Conservation (phyloP, 2,797 vertebrate genomes). For the Acrocephalus scirpaceus region DNA sequence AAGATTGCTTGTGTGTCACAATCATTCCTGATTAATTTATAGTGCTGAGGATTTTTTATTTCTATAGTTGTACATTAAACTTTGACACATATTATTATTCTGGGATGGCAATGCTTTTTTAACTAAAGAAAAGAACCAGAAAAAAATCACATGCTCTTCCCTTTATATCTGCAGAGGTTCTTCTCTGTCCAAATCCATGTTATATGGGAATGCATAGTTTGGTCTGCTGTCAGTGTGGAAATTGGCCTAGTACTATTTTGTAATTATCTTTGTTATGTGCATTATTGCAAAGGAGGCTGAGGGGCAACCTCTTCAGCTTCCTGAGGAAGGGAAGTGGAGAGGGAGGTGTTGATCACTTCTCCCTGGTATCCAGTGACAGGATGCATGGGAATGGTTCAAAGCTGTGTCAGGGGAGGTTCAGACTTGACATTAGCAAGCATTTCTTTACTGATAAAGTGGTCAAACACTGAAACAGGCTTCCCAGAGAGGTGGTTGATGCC, state of each 20-base stretch:
- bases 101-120: not conserved
- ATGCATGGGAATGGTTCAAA: not conserved
- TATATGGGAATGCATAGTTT: not conserved
- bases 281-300: not conserved
- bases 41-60: no score
- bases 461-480: not conserved
- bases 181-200: not conserved
- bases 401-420: not conserved
- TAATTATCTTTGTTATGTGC: not conserved
- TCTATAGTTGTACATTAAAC: no score
- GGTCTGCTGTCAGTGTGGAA: not conserved
- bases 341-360: not conserved
- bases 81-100: no score
- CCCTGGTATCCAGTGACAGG: not conserved
- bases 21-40: no score
- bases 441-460: not conserved
- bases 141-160: not conserved
- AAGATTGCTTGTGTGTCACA: no score
- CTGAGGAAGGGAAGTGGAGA: not conserved
- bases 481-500: not conserved
- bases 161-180: not conserved
- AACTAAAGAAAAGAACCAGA: not conserved
- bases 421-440: not conserved
- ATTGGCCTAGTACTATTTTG: not conserved
- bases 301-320: not conserved